These are phyloP conservation scores for Ylistrum balloti DNA, from an alignment of 1,140 invertebrate genomes.

Conservation along the genomic window DNA sequence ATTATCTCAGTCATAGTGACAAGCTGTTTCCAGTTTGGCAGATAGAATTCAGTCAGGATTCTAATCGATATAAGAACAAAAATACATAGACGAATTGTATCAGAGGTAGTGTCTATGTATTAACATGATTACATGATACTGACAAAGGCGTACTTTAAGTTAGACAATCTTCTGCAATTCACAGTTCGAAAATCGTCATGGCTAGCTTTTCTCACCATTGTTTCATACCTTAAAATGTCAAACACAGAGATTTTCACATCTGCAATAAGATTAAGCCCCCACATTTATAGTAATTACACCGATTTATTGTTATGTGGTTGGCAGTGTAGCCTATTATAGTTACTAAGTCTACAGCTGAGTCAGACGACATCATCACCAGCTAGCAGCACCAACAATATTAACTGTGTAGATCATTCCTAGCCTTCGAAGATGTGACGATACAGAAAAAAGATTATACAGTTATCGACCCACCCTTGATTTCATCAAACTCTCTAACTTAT, in stretches of 20 bases:
- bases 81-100: not conserved
- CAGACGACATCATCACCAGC: not conserved
- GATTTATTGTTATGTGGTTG: slow-evolving; percentile 1
- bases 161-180: not conserved
- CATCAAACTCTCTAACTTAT: too few species aligned
- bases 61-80: not conserved
- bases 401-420: not conserved
- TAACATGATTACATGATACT: not conserved
- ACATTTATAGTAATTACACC: not conserved
- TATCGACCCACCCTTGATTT: too few species aligned
- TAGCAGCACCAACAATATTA: not conserved
- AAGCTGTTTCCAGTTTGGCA: not conserved
- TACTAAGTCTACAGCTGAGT: not conserved
- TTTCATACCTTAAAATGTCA: not conserved
- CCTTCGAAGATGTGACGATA: not conserved
- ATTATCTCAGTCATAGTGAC: not conserved
- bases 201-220: not conserved
- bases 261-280: not conserved
- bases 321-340: not conserved
- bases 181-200: not conserved
- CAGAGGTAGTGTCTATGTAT: not conserved
- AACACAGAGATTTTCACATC: not conserved
- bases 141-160: not conserved
- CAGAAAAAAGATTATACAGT: too few species aligned
- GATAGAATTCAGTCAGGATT: not conserved